Percentiles rank a stretch among this genome's conserved stretches.
These are phyloP conservation scores for Arrhamphus sclerolepis DNA, from an alignment of 2,797 vertebrate species.

Conservation along the genomic window DNA sequence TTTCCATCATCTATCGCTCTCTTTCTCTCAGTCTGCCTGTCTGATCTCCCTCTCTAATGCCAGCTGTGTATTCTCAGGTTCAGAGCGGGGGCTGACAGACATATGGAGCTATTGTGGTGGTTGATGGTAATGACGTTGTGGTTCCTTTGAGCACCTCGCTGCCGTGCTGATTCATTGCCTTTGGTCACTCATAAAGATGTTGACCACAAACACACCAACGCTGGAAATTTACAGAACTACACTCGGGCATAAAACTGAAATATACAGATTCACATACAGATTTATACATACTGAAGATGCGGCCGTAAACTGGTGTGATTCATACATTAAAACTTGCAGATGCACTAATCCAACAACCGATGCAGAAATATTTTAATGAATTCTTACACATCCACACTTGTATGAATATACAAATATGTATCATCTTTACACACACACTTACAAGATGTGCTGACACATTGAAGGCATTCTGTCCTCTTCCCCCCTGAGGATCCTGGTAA, in stretches of 20 bases:
- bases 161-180: conserved; percentile 46
- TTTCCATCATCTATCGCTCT: conserved; percentile 17
- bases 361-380: conserved; percentile 17
- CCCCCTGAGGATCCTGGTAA: conserved; percentile 72
- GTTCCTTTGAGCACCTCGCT: conserved; percentile 44
- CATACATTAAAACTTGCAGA: not conserved
- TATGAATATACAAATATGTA: conserved; percentile 27
- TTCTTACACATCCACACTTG: conserved; percentile 25
- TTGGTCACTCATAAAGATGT: conserved; percentile 39
- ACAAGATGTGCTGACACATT: conserved; percentile 62
- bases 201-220: conserved; percentile 7
- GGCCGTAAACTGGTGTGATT: not conserved
- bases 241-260: not conserved
- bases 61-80: conserved; percentile 34
- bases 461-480: conserved; percentile 52
- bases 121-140: conserved; percentile 57
- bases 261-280: not conserved
- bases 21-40: conserved; percentile 19
- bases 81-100: conserved; percentile 52
- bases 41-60: conserved; percentile 40
- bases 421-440: conserved; percentile 17
- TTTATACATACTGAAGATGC: not conserved
- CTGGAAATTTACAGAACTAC: conserved; percentile 11
- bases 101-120: conserved; percentile 55
- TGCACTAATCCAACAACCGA: not conserved